Base-by-base conservation (phyloP, 2,113 vertebrate genomes). In the Oophaga pumilio region DNA sequence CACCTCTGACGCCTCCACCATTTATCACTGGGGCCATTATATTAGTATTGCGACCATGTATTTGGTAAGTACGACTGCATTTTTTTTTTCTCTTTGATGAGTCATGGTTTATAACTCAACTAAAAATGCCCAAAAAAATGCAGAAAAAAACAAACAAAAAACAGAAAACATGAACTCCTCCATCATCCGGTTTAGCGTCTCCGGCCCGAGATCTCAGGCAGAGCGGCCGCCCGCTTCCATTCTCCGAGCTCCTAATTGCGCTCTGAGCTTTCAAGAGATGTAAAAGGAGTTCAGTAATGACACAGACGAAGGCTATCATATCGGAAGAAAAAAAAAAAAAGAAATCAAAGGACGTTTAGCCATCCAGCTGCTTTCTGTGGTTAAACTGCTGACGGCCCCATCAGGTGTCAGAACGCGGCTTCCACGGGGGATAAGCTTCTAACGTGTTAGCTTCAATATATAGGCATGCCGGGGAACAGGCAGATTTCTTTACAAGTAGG, bases 341-440 rank as follows among this genome's bases (percentile, higher is more conserved):
- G 11, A 76, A 77, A 88, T 88, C 87, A 88, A 88, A 88, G 81
- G 69, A 88, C 49, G 17, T 26, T 77, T 56, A 56, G 68, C 80
- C 82, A 84, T 11, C 87, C 80, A 83, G 87, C 80, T 83, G 80
- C 71, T 82, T 84, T 77, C 24, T 77, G 71, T 68, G 56, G 86
- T 88, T 83, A 88, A 52, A 73, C 64, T 22, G 57, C 86, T 33
- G 80, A 83, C 22, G 71, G 79, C 57, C 69, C 33, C 50, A 33
- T 88, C 59, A 62, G 71, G 81, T 77, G 86, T 88, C 43, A 8
- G 26, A 5, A 49, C 49, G 24, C 2, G 33, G 56, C 43, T 84
- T 80, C 76, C 53, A 26, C 43, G 2, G 9, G 33, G 53, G 69
- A 52, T 90, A 68, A 90, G 79, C 84, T 66, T 89, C 4, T 22